A percentile compares a stretch with the other conserved stretches of the same genome.
phyloP scores from a whole-genome alignment of 1,140 invertebrate genomes.

The Elymnias hypermnestra region DNA sequence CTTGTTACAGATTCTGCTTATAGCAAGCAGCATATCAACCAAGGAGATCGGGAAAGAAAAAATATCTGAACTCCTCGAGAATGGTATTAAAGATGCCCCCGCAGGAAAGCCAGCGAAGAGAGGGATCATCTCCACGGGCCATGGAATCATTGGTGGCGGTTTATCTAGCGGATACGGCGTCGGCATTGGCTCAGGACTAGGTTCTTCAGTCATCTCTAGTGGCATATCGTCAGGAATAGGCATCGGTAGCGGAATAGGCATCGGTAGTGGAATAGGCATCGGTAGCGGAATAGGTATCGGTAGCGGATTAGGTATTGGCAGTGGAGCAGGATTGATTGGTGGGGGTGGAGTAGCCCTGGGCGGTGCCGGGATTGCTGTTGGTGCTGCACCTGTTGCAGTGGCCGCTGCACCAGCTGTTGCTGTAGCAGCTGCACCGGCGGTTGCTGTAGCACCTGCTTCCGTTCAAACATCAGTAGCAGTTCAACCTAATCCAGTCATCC shows the following conservation, averaged over 20 bases:
- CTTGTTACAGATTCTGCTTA: conserved; percentile 59
- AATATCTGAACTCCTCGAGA: conserved; percentile 51
- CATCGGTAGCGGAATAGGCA: too few species aligned
- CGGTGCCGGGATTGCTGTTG: conserved; percentile 29
- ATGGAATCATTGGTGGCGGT: conserved; percentile 13
- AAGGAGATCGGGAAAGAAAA: conserved; percentile 51
- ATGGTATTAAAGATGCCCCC: conserved; percentile 50
- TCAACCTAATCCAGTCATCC: conserved; percentile 77
- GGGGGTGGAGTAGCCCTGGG: conserved; percentile 5
- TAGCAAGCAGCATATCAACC: conserved; percentile 45
- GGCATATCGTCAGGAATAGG: background rate
- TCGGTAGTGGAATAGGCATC: too few species aligned
- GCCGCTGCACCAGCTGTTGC: conserved; percentile 48
- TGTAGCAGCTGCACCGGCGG: conserved; percentile 39
- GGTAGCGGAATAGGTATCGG: conserved; percentile 20
- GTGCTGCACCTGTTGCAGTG: conserved; percentile 37
- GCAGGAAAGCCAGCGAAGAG: conserved; percentile 49
- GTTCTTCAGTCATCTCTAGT: background rate
- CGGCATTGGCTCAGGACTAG: conserved; percentile 7
- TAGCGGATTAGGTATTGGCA: conserved; percentile 9
- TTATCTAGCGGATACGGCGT: conserved; percentile 9
- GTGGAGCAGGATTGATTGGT: conserved; percentile 21
- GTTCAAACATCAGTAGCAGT: conserved; percentile 75
- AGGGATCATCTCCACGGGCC: conserved; percentile 34
- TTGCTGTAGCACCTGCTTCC: conserved; percentile 54